Base-by-base conservation (phyloP, 2,888 invertebrate species). In the Unio delphinus region DNA sequence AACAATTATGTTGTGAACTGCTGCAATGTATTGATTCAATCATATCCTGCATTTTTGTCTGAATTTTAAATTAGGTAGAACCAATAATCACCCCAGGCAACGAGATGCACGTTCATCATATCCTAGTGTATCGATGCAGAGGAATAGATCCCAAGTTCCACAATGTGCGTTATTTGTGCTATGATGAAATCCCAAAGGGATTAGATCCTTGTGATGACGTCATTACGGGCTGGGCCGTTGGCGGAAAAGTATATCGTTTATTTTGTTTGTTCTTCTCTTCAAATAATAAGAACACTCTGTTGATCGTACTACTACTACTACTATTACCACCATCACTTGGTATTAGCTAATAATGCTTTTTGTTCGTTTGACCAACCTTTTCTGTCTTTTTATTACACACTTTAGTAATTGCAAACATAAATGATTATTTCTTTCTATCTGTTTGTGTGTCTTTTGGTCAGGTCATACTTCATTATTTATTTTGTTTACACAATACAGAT, bases 91-190 rank as follows among this genome's bases (percentile, higher is more conserved):
- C 92, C 66, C 87, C 90, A 65, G 92, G 92, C 67, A 93, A 92
- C 86, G 91, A 92, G 73, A 92, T 92, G 0, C 91, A 94, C 67
- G 94, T 96, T 0, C 96, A 96, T 89, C 96, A 96, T 87, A 95
- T 96, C 93, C 93, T 96, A 63, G 89, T 96, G 61, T 96, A 95
- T 88, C 96, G 96, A 87, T 97, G 96, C 86, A 66, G 72, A 1
- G 55, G 61, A 4, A 58, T 70, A 15, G 68, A 65, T 17, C 55
- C 55, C 17, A 67, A 69, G 54, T 72, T 45, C 11, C 3, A 67
- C n/a, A 64, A 72, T 3, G 66, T 65, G 8, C 54, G 28, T 15
- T 64, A 68, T 4, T 70, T 70, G 65, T 64, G 65, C 23, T 77
- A 75, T 59, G 74, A 74, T 57, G 28, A 68, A 18, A 61, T 45